Evolutionary conservation across 2,113 vertebrate genomes (phyloP).

Genomic region (Cyphomyrus discorhynchus): DNA sequence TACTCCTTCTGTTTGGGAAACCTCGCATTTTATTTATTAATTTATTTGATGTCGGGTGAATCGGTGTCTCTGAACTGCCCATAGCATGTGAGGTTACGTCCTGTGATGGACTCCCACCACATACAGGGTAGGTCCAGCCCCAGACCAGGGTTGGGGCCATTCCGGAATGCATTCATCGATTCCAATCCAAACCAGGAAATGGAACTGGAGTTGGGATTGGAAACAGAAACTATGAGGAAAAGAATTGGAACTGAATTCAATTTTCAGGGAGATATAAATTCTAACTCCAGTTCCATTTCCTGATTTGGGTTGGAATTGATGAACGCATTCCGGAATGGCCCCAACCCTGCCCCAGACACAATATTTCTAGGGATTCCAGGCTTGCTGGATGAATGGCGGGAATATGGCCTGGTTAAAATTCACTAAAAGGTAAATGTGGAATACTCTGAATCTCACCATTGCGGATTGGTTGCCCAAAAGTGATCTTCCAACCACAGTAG

Average conservation of each 20-base stretch:
- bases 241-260: no score
- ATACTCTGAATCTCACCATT: neutral
- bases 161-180: no score
- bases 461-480: neutral
- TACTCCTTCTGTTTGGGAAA: neutral
- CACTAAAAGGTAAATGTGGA: neutral
- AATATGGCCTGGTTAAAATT: neutral
- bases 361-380: neutral
- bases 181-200: no score
- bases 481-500: neutral
- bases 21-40: neutral
- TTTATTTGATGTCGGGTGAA: neutral
- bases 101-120: neutral
- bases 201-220: no score
- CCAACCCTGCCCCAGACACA: neutral
- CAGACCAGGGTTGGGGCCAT: no score
- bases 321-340: no score
- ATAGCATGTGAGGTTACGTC: neutral
- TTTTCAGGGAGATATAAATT: no score
- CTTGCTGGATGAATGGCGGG: neutral
- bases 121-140: neutral
- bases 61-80: neutral
- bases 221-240: no score
- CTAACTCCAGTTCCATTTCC: no score
- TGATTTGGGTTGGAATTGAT: no score